phyloP scores from a whole-genome alignment of 2,888 invertebrate genomes.

The Acheta domesticus region DNA sequence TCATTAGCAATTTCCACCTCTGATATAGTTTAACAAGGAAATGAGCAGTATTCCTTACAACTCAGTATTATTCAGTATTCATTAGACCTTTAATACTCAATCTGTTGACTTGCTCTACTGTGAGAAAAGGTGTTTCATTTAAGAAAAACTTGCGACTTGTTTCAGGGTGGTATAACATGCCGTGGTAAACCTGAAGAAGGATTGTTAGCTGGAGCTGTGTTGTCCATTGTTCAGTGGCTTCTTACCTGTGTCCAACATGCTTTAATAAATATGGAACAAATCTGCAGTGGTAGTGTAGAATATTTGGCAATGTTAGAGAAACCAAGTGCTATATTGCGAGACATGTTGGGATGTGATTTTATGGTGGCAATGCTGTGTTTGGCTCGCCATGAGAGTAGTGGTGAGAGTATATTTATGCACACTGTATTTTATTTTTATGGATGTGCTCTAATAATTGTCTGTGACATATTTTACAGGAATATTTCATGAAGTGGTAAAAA shows the following conservation, averaged over 20 bases:
- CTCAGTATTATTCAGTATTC: too few species aligned
- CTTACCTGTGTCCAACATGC: constrained; percentile 65
- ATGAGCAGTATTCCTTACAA: too few species aligned
- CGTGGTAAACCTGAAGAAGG: constrained; percentile 85
- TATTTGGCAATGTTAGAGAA: constrained; percentile 61
- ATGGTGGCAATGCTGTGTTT: constrained; percentile 77
- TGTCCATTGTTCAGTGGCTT: constrained; percentile 78
- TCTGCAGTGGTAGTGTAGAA: constrained; percentile 35
- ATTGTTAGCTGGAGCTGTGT: constrained; percentile 75
- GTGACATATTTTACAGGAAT: constrained; percentile 48
- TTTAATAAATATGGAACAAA: constrained; percentile 46
- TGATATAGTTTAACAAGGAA: too few species aligned
- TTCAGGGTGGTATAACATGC: constrained; percentile 57
- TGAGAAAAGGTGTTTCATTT: too few species aligned
- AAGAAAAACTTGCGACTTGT: constrained; percentile 1
- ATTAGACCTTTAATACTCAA: too few species aligned
- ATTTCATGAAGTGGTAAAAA: constrained; percentile 67
- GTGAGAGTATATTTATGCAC: constrained; percentile 49
- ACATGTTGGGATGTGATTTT: constrained; percentile 68
- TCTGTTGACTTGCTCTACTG: too few species aligned
- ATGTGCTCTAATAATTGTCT: constrained; percentile 27
- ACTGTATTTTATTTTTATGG: constrained; percentile 18
- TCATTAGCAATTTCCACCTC: too few species aligned
- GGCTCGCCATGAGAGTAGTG: constrained; percentile 75
- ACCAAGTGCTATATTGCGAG: constrained; percentile 64